Evolutionary conservation across 2,797 vertebrate genomes (phyloP).

Genomic region (Oryzias dopingdopingensis): DNA sequence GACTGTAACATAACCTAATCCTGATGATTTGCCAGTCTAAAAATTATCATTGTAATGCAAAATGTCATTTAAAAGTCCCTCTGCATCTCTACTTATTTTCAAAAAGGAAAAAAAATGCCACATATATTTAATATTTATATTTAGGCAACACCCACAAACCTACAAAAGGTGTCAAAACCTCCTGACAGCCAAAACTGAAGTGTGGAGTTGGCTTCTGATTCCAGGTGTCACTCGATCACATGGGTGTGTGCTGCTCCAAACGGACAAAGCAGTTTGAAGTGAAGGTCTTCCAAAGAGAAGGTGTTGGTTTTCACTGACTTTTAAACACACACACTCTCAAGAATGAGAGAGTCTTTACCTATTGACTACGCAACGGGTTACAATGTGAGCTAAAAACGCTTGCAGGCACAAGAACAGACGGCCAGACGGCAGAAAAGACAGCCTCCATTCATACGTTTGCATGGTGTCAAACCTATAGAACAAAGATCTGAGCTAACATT

Average conservation of each 20-base stretch:
- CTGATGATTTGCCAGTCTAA: constrained; percentile 21
- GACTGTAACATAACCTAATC: constrained; percentile 26
- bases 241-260: constrained; percentile 67
- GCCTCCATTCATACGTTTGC: constrained; percentile 65
- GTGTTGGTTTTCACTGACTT: constrained; percentile 72
- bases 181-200: constrained; percentile 15
- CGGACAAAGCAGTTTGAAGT: constrained; percentile 64
- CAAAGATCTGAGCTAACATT: constrained; percentile 38
- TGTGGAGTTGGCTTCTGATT: constrained; percentile 20
- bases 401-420: constrained; percentile 62
- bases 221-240: constrained; percentile 59
- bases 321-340: constrained; percentile 43
- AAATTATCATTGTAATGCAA: constrained; percentile 2
- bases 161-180: constrained; percentile 22
- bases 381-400: constrained; percentile 50
- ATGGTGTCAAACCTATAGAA: constrained; percentile 40
- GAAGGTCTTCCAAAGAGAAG: constrained; percentile 58
- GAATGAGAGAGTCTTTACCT: constrained; percentile 41
- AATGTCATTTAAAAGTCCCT: background rate
- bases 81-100: background rate
- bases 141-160: constrained; percentile 10
- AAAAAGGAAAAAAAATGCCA: constrained; percentile 17
- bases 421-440: constrained; percentile 55
- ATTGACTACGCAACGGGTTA: constrained; percentile 35
- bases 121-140: constrained; percentile 23